Conservation (phyloP, 2,797 vertebrate genomes). For the Crypturellus tataupa region DNA sequence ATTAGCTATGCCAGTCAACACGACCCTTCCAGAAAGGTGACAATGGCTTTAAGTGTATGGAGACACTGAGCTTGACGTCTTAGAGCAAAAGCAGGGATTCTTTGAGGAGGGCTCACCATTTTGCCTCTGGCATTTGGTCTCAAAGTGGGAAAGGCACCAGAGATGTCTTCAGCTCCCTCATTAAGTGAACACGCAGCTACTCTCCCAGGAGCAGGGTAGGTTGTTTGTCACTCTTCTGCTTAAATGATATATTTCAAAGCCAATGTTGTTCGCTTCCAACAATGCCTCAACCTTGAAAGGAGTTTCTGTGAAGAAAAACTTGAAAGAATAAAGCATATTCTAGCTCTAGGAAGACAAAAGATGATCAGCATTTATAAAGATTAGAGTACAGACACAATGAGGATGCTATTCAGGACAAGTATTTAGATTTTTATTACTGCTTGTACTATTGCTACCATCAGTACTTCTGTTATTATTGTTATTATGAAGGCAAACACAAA, state of each 20-base stretch:
- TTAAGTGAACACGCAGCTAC: slow-evolving; percentile 43
- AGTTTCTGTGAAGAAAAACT: slow-evolving; percentile 54
- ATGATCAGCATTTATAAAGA: slow-evolving; percentile 57
- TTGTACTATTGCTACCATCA: slow-evolving; percentile 40
- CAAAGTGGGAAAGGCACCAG: slow-evolving; percentile 43
- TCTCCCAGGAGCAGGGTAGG: slow-evolving; percentile 33
- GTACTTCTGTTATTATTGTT: slow-evolving; percentile 43
- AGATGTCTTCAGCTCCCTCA: slow-evolving; percentile 57
- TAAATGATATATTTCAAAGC: slow-evolving; percentile 64
- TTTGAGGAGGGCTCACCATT: slow-evolving; percentile 8
- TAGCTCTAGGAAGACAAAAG: slow-evolving; percentile 66
- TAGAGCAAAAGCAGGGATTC: background rate
- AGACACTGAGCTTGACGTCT: slow-evolving; percentile 28
- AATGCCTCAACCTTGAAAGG: slow-evolving; percentile 69
- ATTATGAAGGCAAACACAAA: slow-evolving; percentile 59
- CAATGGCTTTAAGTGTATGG: background rate
- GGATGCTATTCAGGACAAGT: slow-evolving; percentile 46
- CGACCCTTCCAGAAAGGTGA: slow-evolving; percentile 61
- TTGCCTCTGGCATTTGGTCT: slow-evolving; percentile 49
- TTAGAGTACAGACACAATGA: background rate
- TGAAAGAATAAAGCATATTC: slow-evolving; percentile 57
- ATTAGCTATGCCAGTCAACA: slow-evolving; percentile 44
- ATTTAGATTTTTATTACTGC: slow-evolving; percentile 64
- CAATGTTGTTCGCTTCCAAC: slow-evolving; percentile 56
- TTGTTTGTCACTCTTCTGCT: slow-evolving; percentile 55